Conservation (phyloP, 2,797 vertebrate species). For the Falco columbarius region DNA sequence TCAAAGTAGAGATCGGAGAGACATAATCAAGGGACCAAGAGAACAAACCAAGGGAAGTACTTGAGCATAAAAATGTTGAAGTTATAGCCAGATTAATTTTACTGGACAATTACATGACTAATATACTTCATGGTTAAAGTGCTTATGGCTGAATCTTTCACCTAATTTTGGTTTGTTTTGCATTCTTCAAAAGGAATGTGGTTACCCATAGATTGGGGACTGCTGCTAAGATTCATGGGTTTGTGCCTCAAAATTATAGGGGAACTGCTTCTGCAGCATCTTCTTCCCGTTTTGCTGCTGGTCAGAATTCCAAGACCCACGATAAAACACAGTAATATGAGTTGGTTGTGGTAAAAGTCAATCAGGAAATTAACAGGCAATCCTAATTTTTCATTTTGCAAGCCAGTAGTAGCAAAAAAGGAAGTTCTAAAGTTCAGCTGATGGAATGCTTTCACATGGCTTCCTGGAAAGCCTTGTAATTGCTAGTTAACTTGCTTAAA, state of each 20-base stretch:
- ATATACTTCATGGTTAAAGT: neutral
- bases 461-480: constrained; percentile 60
- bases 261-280: neutral
- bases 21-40: neutral
- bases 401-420: constrained; percentile 30
- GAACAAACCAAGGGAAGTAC: neutral
- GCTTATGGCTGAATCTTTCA: neutral
- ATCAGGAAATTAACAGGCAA: neutral
- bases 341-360: constrained; percentile 44
- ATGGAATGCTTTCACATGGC: constrained; percentile 29
- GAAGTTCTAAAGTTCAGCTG: constrained; percentile 56
- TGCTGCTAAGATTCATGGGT: neutral
- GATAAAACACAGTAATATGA: neutral
- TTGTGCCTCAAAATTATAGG: neutral
- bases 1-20: neutral
- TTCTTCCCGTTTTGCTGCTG: constrained; percentile 28
- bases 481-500: constrained; percentile 42
- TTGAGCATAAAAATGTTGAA: neutral
- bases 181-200: neutral
- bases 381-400: constrained; percentile 40
- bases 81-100: neutral
- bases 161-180: neutral
- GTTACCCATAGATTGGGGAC: neutral
- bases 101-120: neutral
- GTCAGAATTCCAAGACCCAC: constrained; percentile 2